A percentile compares a stretch with the other conserved stretches of the same genome.
These are phyloP conservation scores for Sanderia malayensis DNA, from an alignment of 30 jellyfish, hydroid and myxozoan species.

Conservation along the genomic window DNA sequence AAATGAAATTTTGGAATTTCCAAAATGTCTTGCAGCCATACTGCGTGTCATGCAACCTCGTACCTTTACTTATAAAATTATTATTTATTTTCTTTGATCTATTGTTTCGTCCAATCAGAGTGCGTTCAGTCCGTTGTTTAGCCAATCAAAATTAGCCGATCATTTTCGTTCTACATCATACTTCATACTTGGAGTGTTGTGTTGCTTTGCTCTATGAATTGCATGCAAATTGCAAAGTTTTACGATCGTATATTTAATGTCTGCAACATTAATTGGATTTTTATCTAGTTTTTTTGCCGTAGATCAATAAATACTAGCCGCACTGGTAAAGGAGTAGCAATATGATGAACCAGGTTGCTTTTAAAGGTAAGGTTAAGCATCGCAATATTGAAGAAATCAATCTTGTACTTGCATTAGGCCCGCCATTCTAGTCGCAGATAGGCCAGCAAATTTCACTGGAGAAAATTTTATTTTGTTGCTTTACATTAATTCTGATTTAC, in stretches of 20 bases:
- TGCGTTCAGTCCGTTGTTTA: background rate
- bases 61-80: background rate
- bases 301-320: no score
- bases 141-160: background rate
- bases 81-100: background rate
- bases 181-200: background rate
- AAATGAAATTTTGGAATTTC: no score
- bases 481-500: no score
- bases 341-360: conserved; percentile 45
- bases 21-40: no score
- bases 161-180: conserved; percentile 4
- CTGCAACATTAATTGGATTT: no score
- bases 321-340: background rate
- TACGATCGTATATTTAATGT: no score
- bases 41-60: no score
- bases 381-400: background rate
- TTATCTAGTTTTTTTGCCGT: no score
- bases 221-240: background rate
- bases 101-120: conserved; percentile 2
- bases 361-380: conserved; percentile 21
- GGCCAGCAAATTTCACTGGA: background rate
- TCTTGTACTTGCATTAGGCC: conserved; percentile 10
- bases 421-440: conserved; percentile 3
- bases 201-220: conserved; percentile 14
- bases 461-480: no score